Evolutionary conservation across 2,113 vertebrate genomes (phyloP).

Genomic region (Gallinago undulata): DNA sequence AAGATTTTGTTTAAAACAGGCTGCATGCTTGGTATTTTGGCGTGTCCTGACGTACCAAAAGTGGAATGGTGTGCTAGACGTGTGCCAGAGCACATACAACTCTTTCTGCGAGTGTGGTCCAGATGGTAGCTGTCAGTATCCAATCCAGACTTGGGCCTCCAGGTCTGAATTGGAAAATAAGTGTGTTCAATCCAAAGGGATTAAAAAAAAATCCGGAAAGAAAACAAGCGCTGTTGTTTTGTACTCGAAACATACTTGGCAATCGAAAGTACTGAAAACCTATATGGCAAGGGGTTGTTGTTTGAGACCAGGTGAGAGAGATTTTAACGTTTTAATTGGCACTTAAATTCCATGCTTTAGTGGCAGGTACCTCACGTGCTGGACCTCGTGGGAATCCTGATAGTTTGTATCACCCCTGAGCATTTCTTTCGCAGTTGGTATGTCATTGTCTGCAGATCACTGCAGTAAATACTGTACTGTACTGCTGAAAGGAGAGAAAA

Average conservation of each 20-base stretch:
- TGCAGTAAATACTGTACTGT: constrained; percentile 76
- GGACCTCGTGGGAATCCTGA: constrained; percentile 18
- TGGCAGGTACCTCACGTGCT: background rate
- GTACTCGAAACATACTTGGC: background rate
- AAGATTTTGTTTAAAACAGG: background rate
- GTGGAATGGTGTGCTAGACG: background rate
- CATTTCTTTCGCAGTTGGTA: constrained; percentile 68
- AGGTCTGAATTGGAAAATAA: constrained; percentile 59
- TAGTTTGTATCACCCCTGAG: constrained; percentile 40
- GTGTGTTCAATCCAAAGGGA: constrained; percentile 24
- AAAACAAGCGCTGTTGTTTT: constrained; percentile 35
- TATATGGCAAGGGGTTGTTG: background rate
- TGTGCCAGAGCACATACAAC: constrained; percentile 30
- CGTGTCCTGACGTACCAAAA: background rate
- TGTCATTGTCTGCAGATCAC: constrained; percentile 72
- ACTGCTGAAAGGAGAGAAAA: constrained; percentile 75
- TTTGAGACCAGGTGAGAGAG: background rate
- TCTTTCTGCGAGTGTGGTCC: constrained; percentile 37
- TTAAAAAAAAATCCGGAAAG: constrained; percentile 36
- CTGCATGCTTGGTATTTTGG: constrained; percentile 22
- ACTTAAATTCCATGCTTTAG: constrained; percentile 10
- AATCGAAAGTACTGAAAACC: background rate
- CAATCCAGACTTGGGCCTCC: constrained; percentile 23
- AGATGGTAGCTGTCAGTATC: constrained; percentile 59
- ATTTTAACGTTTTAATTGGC: constrained; percentile 4